A percentile compares a stretch with the other conserved stretches of the same genome.
These are phyloP conservation scores for Tineola bisselliella DNA, from an alignment of 2,888 invertebrate species.

Conservation along the genomic window DNA sequence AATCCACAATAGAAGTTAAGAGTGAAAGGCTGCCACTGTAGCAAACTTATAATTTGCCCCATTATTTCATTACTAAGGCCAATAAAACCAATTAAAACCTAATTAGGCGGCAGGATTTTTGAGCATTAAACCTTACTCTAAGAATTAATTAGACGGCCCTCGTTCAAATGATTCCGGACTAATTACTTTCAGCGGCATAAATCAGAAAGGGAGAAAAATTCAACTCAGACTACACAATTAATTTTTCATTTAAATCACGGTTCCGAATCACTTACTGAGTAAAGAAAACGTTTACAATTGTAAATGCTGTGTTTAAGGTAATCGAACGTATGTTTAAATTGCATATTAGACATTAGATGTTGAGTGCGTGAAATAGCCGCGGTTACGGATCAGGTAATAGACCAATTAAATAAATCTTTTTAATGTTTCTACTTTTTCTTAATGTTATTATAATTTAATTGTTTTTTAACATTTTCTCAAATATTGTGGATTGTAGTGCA, in stretches of 20 bases:
- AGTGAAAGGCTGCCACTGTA: constrained; percentile 11
- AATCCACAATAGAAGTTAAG: too few species aligned
- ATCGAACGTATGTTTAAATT: background rate
- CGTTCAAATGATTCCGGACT: constrained; percentile 58
- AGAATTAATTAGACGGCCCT: constrained; percentile 64
- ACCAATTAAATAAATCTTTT: constrained; percentile 5
- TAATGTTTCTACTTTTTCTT: background rate
- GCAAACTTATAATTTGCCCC: constrained; percentile 24
- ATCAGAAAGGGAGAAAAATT: constrained; percentile 42
- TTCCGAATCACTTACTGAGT: background rate
- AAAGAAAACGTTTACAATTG: background rate
- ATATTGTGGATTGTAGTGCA: too few species aligned
- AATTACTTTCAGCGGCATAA: constrained; percentile 47
- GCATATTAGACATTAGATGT: background rate
- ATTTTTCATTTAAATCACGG: background rate
- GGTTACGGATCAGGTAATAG: background rate
- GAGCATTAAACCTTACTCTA: constrained; percentile 61
- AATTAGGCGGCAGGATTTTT: constrained; percentile 65
- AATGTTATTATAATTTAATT: background rate
- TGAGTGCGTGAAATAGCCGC: background rate
- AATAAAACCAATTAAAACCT: constrained; percentile 68
- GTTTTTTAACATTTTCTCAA: too few species aligned
- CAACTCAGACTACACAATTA: background rate
- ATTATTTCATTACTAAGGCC: constrained; percentile 56
- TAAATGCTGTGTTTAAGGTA: background rate